These are phyloP conservation scores for Panagrolaimus sp. DNA, from an alignment of 1,140 invertebrate species.

Conservation along the genomic window DNA sequence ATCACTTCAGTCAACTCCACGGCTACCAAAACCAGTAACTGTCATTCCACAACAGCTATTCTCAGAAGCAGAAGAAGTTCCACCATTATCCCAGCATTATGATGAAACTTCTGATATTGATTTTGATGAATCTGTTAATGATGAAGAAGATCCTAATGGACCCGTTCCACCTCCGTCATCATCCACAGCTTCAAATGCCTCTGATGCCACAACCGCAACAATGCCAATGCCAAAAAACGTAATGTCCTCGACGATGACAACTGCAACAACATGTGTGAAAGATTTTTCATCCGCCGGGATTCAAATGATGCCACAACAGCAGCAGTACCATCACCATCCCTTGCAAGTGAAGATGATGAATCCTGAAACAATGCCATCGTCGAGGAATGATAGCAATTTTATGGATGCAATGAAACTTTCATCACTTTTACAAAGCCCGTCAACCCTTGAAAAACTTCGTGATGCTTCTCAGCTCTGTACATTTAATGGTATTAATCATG, in stretches of 20 bases:
- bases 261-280: not conserved
- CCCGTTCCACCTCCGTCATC: too few species aligned
- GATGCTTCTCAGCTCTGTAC: not conserved
- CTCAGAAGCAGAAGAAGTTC: too few species aligned
- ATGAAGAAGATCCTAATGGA: too few species aligned
- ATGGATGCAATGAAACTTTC: not conserved
- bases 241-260: not conserved
- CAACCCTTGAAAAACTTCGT: not conserved
- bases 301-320: not conserved
- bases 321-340: conserved; percentile 1
- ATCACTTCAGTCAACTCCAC: not conserved
- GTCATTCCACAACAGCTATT: not conserved
- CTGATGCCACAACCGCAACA: too few species aligned
- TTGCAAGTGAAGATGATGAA: not conserved
- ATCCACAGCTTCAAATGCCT: too few species aligned
- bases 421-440: not conserved
- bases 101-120: too few species aligned
- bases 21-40: not conserved
- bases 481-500: too few species aligned
- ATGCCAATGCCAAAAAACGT: too few species aligned
- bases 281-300: not conserved
- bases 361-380: not conserved
- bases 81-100: too few species aligned
- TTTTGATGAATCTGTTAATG: too few species aligned
- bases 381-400: too few species aligned